phyloP scores from a whole-genome alignment of 2,888 invertebrate species.

The Vanessa cardui region DNA sequence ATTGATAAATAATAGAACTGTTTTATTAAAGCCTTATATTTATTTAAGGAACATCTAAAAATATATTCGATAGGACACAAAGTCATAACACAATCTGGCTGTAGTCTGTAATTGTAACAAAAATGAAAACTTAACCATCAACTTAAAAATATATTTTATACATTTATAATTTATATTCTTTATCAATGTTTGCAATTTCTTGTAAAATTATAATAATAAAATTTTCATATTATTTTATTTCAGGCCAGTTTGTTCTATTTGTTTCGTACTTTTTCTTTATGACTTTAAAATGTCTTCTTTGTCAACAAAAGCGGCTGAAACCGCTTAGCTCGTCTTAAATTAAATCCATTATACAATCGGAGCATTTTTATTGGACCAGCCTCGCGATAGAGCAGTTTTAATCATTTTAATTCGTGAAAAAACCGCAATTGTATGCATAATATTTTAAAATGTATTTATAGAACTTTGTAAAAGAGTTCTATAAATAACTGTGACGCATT shows the following conservation, averaged over 20 bases:
- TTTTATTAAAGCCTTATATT: too few species aligned
- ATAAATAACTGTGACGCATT: slow-evolving; percentile 12
- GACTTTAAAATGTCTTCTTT: not conserved
- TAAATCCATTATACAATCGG: not conserved
- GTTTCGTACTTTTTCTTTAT: not conserved
- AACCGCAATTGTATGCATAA: not conserved
- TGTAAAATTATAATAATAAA: too few species aligned
- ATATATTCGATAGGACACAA: too few species aligned
- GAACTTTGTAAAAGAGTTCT: not conserved
- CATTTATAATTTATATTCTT: too few species aligned
- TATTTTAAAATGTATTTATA: slow-evolving; percentile 24
- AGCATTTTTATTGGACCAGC: not conserved
- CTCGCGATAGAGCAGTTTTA: not conserved
- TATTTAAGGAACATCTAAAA: too few species aligned
- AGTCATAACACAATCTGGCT: too few species aligned
- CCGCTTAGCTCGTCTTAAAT: not conserved
- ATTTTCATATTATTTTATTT: too few species aligned
- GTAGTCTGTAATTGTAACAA: not conserved
- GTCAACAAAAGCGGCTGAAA: not conserved
- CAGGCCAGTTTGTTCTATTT: too few species aligned
- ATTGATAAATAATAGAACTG: too few species aligned
- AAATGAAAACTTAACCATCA: not conserved
- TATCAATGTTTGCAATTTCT: too few species aligned
- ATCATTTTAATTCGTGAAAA: slow-evolving; percentile 1
- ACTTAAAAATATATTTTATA: too few species aligned